Conservation (phyloP, 2,113 vertebrate genomes). For the Ptyas mucosa region DNA sequence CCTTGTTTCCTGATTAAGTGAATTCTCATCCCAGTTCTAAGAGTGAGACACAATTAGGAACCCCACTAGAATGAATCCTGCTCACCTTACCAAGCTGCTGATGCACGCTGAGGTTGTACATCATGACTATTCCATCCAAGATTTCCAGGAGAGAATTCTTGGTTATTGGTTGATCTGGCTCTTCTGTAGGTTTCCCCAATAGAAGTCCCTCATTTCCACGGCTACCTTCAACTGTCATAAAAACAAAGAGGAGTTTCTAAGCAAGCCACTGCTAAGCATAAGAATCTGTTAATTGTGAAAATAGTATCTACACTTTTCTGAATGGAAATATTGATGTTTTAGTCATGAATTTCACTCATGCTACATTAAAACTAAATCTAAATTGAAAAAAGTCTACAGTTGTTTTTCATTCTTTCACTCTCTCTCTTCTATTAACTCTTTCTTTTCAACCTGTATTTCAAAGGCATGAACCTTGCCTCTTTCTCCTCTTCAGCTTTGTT, state of each 20-base stretch:
- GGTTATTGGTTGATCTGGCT: slow-evolving; percentile 83
- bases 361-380: neutral
- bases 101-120: slow-evolving; percentile 97
- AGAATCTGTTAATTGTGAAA: neutral
- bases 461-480: neutral
- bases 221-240: slow-evolving; percentile 85
- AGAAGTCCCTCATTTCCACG: slow-evolving; percentile 90
- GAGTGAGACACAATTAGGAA: neutral
- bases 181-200: slow-evolving; percentile 88
- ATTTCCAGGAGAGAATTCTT: slow-evolving; percentile 95
- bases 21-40: neutral
- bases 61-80: fast-evolving
- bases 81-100: slow-evolving; percentile 96
- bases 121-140: slow-evolving; percentile 92
- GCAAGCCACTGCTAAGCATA: neutral
- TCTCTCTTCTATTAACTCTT: neutral
- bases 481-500: neutral
- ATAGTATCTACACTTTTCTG: neutral
- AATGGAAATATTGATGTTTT: neutral
- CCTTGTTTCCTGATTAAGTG: neutral
- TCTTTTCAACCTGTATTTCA: neutral
- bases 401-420: neutral
- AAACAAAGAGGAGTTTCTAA: slow-evolving; percentile 28
- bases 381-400: neutral
- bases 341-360: neutral